Base-by-base conservation (phyloP, 2,888 invertebrate species). In the Phanerotoma sp. region DNA sequence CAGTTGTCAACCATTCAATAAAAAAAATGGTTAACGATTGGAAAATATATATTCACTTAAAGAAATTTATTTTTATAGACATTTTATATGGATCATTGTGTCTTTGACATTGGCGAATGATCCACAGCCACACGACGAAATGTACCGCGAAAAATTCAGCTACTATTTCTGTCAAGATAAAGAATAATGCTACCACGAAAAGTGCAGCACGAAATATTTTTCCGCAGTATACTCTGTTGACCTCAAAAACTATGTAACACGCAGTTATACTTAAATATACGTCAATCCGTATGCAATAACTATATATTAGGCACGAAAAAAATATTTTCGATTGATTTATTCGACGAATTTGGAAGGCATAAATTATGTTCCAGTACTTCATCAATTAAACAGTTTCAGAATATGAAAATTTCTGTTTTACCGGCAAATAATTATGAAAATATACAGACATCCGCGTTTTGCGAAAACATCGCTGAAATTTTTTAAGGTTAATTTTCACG, bases 251-350 rank as follows among this genome's bases (percentile, higher is more conserved):
- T 22, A 38, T 28, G 4, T 16, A 15, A 28, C 16, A 28, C 21
- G 38, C 11, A 30, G 18, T 18, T 13, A 18, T 18, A 37, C 18
- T 13, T 25, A 38, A 11, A 46, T 33, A 30, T 11, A 33, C n/a
- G n/a, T 46, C n/a, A 46, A 46, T 46, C 30, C 28, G 18, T 30
- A 4, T 7, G 22, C 6, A 30, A 20, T 45, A 20, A 11, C 15
- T n/a, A 18, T 16, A 13, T 35, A 22, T 35, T 25, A 18, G 11
- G 38, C 28, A 45, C 16, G 13, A 48, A 48, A 32, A 48, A 28
- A 54, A 42, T n/a, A 37, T 45, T n/a, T 18, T 37, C 15, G 38
- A 38, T 42, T 54, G 54, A 54, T 54, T 48, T 48, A 44, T n/a
- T n/a, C n/a, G n/a, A n/a, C n/a, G n/a, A n/a, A n/a, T n/a, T n/a